Percentiles rank a stretch among this genome's conserved stretches.
phyloP scores from a whole-genome alignment of 2,797 vertebrate species.

The Salarias fasciatus region DNA sequence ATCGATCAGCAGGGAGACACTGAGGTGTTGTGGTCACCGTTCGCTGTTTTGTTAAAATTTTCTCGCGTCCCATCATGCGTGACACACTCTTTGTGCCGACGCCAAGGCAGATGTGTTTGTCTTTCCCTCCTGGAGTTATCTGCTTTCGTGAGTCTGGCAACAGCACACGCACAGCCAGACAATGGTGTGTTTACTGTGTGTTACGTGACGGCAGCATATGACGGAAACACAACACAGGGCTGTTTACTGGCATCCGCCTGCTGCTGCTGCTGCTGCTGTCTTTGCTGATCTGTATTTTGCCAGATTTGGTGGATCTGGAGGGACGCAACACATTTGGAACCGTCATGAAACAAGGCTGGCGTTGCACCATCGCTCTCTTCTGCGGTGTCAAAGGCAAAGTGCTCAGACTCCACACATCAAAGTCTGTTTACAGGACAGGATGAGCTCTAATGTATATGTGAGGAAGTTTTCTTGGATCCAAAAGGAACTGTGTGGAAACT shows the following conservation, averaged over 20 bases:
- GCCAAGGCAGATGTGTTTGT: constrained; percentile 66
- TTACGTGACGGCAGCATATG: constrained; percentile 34
- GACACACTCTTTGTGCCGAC: constrained; percentile 23
- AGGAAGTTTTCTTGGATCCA: background rate
- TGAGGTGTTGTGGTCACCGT: constrained; percentile 14
- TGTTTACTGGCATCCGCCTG: constrained; percentile 5
- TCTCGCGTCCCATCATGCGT: constrained; percentile 24
- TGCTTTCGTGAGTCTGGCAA: constrained; percentile 45
- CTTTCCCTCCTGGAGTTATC: constrained; percentile 52
- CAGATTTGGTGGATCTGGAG: background rate
- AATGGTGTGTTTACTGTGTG: constrained; percentile 42
- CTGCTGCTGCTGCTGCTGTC: too few relatives aligned
- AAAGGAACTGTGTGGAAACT: background rate
- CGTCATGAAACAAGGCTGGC: constrained; percentile 8
- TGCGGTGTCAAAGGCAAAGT: background rate
- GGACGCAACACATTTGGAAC: background rate
- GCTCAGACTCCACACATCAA: background rate
- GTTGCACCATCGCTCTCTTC: background rate
- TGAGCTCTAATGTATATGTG: background rate
- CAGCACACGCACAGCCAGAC: constrained; percentile 57
- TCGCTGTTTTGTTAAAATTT: constrained; percentile 45
- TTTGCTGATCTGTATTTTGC: constrained; percentile 3
- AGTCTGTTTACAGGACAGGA: constrained; percentile 10
- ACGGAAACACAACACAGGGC: constrained; percentile 28
- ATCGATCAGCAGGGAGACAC: constrained; percentile 38